A percentile compares a stretch with the other conserved stretches of the same genome.
phyloP scores from a whole-genome alignment of 2,888 invertebrate genomes.

The Drosophila flavopinicola region DNA sequence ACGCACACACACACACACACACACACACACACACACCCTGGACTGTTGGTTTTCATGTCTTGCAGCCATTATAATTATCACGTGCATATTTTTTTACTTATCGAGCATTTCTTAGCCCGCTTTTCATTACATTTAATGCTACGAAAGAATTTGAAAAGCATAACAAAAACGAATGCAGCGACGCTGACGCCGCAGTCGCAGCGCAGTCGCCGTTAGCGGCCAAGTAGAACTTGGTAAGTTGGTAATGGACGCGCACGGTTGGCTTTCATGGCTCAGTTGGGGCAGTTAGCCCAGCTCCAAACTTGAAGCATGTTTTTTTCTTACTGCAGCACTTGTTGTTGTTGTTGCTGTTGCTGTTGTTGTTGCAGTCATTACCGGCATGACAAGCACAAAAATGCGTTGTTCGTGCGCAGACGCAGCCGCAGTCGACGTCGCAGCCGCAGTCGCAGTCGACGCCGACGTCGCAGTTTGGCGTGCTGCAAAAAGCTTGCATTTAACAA shows the following conservation, averaged over 20 bases:
- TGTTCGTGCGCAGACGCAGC: conserved; percentile 69
- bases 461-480: conserved; percentile 39
- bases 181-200: background rate
- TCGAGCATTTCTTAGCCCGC: conserved; percentile 70
- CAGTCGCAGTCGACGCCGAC: conserved; percentile 30
- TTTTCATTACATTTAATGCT: conserved; percentile 79
- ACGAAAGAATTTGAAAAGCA: conserved; percentile 76
- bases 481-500: conserved; percentile 65
- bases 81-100: conserved; percentile 63
- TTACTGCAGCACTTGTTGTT: conserved; percentile 20
- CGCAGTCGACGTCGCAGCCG: background rate
- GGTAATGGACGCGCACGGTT: conserved; percentile 75
- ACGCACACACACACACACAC: conserved; percentile 3
- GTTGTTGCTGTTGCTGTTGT: conserved; percentile 25
- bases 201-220: conserved; percentile 49
- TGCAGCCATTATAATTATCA: conserved; percentile 72
- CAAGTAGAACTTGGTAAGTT: conserved; percentile 72
- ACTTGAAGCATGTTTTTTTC: conserved; percentile 65
- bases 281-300: conserved; percentile 73
- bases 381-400: conserved; percentile 81
- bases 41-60: conserved; percentile 59
- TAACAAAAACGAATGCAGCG: conserved; percentile 58
- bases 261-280: conserved; percentile 83
- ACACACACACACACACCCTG: conserved; percentile 16
- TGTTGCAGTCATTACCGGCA: conserved; percentile 79